Base-by-base conservation (phyloP, 2,888 invertebrate species). In the Hymenopus coronatus region DNA sequence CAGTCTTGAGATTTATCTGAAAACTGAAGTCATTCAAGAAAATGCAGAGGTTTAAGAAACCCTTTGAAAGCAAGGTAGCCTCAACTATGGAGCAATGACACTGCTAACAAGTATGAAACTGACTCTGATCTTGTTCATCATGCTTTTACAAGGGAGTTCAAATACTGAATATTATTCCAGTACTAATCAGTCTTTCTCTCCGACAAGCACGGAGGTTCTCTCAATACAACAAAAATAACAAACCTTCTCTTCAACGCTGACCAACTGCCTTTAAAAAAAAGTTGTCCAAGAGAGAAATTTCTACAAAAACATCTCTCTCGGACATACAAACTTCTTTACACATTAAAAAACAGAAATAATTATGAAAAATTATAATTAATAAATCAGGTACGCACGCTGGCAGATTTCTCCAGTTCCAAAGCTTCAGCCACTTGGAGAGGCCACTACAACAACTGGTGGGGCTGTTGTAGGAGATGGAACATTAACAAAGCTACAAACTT, bases 341-440 rank as follows among this genome's bases (percentile, higher is more conserved):
- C 81, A 70, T 83, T 82, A 86, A 85, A 88, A 88, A 88, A 85
- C 85, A 84, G 88, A 84, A 84, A 70, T 81, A 85, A 85, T 88
- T 81, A 85, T 88, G 88, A 85, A 85, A 82, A 85, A 40, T 83
- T 54, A 83, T 82, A 81, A 88, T 82, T 84, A 85, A 85, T 82
- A 89, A 89, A 89, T 89, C 89, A 89, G 89, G 89, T 89, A 89
- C 89, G 40, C 83, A 81, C 28, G 83, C 82, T 83, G 83, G 86
- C 54, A 46, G 54, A 83, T 83, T 25, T 81, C 28, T 12, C 28
- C 28, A 82, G 82, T n/a, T 40, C 46, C 81, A 25, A 1, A 20
- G 83, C 20, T 27, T 90, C 90, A 91, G 88, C 91, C 91, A 89
- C 91, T 91, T 33, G 91, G 90, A 15, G 91, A 90, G 20, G 91